phyloP scores from a whole-genome alignment of 2,888 invertebrate genomes.

The Aspidapion aeneum region DNA sequence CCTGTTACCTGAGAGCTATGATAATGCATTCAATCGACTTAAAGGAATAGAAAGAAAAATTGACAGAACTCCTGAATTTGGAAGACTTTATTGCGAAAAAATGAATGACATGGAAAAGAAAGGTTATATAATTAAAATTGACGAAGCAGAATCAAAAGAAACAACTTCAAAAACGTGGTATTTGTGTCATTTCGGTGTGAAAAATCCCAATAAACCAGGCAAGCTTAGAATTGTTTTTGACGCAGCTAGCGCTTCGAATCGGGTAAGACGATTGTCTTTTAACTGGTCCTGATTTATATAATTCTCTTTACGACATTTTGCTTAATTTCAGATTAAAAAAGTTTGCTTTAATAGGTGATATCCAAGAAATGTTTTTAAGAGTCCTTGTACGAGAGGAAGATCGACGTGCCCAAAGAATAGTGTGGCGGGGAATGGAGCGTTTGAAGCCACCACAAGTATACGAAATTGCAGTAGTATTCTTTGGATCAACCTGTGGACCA shows the following conservation, averaged over 20 bases:
- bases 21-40: slow-evolving; percentile 9
- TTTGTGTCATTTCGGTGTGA: not conserved
- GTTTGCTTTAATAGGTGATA: not conserved
- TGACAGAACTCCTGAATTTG: not conserved
- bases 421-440: not conserved
- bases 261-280: not conserved
- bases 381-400: not conserved
- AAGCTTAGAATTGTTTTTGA: slow-evolving; percentile 16
- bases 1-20: slow-evolving; percentile 14
- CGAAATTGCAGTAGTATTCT: not conserved
- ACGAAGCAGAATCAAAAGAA: not conserved
- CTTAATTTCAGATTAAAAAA: not conserved
- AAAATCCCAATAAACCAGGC: not conserved
- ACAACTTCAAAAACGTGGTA: not conserved
- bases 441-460: not conserved
- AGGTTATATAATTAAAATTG: not conserved
- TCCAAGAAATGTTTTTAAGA: not conserved
- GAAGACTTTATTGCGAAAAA: not conserved
- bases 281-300: not conserved
- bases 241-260: not conserved
- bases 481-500: not conserved
- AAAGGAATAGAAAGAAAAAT: slow-evolving; percentile 2
- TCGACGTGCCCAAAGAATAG: not conserved
- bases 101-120: not conserved
- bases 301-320: not conserved